phyloP scores from a whole-genome alignment of 2,797 vertebrate genomes.

The Tachyglossus aculeatus region DNA sequence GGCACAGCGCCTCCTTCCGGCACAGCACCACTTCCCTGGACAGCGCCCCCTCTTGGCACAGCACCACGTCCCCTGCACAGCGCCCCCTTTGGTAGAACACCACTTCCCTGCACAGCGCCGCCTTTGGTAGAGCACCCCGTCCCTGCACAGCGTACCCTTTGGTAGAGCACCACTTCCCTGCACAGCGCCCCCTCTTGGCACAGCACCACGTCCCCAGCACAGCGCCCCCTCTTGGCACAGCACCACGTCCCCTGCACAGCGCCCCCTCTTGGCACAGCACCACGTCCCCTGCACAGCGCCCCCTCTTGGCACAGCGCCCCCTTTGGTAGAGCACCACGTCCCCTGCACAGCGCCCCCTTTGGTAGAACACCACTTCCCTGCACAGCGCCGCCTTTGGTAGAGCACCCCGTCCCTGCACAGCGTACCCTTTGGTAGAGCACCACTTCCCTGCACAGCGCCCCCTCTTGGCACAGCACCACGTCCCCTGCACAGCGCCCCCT shows the following conservation, averaged over 20 bases:
- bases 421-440: neutral
- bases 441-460: neutral
- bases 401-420: neutral
- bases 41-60: neutral
- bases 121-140: too few relatives aligned
- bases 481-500: neutral
- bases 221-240: neutral
- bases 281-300: neutral
- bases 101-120: neutral
- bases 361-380: neutral
- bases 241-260: neutral
- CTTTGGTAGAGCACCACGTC: neutral
- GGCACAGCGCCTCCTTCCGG: neutral
- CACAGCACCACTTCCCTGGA: neutral
- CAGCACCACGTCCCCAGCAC: neutral
- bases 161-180: neutral
- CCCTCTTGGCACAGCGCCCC: neutral
- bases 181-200: neutral
- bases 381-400: neutral
- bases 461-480: neutral
- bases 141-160: neutral
- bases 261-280: neutral
- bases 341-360: neutral
- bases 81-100: neutral
- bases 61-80: neutral